Evolutionary conservation across 2,888 invertebrate species (phyloP).

Genomic region (Calephelis perditalis): DNA sequence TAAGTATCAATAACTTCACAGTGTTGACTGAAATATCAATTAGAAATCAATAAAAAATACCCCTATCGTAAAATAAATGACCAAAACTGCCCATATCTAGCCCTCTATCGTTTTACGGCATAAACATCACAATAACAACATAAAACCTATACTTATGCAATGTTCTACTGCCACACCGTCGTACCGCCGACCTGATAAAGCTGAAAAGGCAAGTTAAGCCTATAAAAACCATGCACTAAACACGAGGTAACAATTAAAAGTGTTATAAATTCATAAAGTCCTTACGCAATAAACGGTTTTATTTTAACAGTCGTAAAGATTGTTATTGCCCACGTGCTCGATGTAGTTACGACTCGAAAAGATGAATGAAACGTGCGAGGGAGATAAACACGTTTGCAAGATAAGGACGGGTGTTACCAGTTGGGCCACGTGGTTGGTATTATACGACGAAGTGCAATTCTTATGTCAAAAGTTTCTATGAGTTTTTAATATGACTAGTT

Average conservation of each 20-base stretch:
- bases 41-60: constrained; percentile 57
- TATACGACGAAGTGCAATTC: constrained; percentile 60
- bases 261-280: constrained; percentile 70
- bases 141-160: constrained; percentile 77
- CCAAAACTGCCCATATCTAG: constrained; percentile 64
- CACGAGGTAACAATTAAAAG: constrained; percentile 61
- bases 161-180: constrained; percentile 75
- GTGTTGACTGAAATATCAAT: constrained; percentile 33
- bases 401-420: constrained; percentile 54
- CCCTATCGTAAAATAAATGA: constrained; percentile 58
- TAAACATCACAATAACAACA: constrained; percentile 76
- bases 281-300: constrained; percentile 72
- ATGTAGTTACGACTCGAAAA: constrained; percentile 63
- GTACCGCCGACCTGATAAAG: constrained; percentile 76
- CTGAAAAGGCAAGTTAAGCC: constrained; percentile 78
- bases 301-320: constrained; percentile 68
- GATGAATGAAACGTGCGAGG: constrained; percentile 67
- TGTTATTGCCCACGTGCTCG: constrained; percentile 65
- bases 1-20: constrained; percentile 10
- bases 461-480: constrained; percentile 34
- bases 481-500: constrained; percentile 20
- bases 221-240: constrained; percentile 79
- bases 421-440: constrained; percentile 69
- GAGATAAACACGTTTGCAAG: constrained; percentile 45
- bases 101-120: constrained; percentile 71